Evolutionary conservation across 92 coral and sea anemone genomes (phyloP).

Genomic region (Epizoanthus stellaris): DNA sequence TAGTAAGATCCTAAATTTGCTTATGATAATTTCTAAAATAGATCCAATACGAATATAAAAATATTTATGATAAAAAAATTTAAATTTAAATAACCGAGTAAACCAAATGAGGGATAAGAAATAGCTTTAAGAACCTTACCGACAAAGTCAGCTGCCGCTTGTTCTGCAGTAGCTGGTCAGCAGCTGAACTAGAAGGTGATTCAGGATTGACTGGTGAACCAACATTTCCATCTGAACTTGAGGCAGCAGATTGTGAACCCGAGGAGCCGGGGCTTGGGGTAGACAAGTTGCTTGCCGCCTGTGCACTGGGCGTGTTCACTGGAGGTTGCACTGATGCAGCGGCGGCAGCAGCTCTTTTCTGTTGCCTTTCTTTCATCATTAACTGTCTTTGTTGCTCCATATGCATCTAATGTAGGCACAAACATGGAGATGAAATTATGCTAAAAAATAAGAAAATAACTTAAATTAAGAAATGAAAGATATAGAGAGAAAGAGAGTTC

Average conservation of each 20-base stretch:
- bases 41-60: no score
- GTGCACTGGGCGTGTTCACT: slow-evolving; percentile 28
- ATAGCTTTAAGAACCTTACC: slow-evolving; percentile 48
- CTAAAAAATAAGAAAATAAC: background rate
- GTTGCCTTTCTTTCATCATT: slow-evolving; percentile 84
- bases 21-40: no score
- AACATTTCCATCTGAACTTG: slow-evolving; percentile 40
- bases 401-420: slow-evolving; percentile 64
- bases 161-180: slow-evolving; percentile 60
- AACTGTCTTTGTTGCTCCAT: slow-evolving; percentile 91
- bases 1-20: no score
- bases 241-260: slow-evolving; percentile 23
- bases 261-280: slow-evolving; percentile 28
- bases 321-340: slow-evolving; percentile 54
- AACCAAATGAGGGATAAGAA: no score
- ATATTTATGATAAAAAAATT: no score
- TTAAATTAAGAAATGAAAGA: background rate
- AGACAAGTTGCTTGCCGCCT: slow-evolving; percentile 26
- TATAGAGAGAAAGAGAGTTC: background rate
- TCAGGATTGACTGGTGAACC: slow-evolving; percentile 56
- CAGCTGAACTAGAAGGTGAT: slow-evolving; percentile 45
- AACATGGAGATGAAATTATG: background rate
- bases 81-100: no score
- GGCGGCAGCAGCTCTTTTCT: slow-evolving; percentile 71
- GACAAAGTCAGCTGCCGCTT: slow-evolving; percentile 90